These are phyloP conservation scores for Phyllotis vaccarum DNA, from an alignment of 2,797 vertebrate species.

Conservation along the genomic window DNA sequence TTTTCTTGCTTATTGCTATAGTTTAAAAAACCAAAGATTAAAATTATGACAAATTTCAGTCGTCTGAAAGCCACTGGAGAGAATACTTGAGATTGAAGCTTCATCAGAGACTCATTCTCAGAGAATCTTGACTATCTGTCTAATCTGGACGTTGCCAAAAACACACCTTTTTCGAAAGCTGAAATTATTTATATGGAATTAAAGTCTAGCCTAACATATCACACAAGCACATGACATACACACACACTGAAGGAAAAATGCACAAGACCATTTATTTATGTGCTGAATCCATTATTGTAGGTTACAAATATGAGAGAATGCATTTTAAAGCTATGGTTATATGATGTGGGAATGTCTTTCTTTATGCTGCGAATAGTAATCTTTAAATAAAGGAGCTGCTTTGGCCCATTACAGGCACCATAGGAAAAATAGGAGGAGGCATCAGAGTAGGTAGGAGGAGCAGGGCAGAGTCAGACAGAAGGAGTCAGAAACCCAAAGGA, in stretches of 20 bases:
- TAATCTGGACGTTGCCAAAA: background rate
- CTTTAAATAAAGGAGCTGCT: no score
- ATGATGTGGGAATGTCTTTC: no score
- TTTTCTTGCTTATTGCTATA: background rate
- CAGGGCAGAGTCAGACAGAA: no score
- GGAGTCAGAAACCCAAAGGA: no score
- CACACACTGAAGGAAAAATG: background rate
- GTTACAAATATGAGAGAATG: background rate
- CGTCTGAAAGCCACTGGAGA: background rate
- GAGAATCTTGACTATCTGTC: background rate
- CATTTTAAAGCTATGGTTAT: background rate
- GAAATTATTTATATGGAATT: background rate
- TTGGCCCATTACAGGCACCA: no score
- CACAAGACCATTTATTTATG: background rate
- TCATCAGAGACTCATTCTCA: background rate
- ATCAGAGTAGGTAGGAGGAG: no score
- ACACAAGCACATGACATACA: background rate
- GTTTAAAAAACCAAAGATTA: background rate
- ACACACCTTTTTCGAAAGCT: background rate
- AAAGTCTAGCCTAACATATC: background rate
- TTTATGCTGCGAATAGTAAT: no score
- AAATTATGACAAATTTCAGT: no score
- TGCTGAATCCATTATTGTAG: background rate
- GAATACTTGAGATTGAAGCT: no score
- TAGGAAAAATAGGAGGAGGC: no score